Conservation (phyloP, 2,888 invertebrate species). For the Eupelmus urozonus region DNA sequence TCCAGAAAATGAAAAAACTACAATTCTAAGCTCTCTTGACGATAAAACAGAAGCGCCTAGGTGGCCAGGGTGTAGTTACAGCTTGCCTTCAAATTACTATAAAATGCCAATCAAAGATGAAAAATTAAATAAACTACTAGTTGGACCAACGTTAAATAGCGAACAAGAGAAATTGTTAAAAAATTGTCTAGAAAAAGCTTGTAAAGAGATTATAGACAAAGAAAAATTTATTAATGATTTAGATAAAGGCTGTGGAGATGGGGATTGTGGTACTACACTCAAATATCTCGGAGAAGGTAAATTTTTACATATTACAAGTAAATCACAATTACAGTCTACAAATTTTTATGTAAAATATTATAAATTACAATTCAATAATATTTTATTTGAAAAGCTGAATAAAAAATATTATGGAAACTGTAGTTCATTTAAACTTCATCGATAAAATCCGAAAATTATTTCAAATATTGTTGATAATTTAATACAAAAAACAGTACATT, state of each 20-base stretch:
- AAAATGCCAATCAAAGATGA: slow-evolving; percentile 39
- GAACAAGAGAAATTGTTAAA: slow-evolving; percentile 67
- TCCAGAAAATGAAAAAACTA: slow-evolving; percentile 73
- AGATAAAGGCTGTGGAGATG: slow-evolving; percentile 82
- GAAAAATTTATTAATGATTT: slow-evolving; percentile 74
- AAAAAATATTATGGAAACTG: too few relatives aligned
- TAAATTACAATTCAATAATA: too few relatives aligned
- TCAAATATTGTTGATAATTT: too few relatives aligned
- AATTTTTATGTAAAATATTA: too few relatives aligned
- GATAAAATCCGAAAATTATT: too few relatives aligned
- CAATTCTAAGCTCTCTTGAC: slow-evolving; percentile 81
- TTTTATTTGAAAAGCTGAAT: too few relatives aligned
- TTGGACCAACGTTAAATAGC: slow-evolving; percentile 63
- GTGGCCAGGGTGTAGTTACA: slow-evolving; percentile 80
- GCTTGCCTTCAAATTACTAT: slow-evolving; percentile 65
- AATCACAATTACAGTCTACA: too few relatives aligned
- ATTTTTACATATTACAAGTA: too few relatives aligned
- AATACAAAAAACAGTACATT: too few relatives aligned
- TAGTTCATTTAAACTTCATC: too few relatives aligned
- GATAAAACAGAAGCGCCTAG: slow-evolving; percentile 80
- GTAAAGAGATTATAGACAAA: slow-evolving; percentile 65
- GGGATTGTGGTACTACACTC: slow-evolving; percentile 82
- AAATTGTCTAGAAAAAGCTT: slow-evolving; percentile 76
- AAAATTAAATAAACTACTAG: slow-evolving; percentile 34
- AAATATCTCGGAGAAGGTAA: slow-evolving; percentile 80